Conservation (phyloP, 1,140 invertebrate species). For the Tachypleus tridentatus region DNA sequence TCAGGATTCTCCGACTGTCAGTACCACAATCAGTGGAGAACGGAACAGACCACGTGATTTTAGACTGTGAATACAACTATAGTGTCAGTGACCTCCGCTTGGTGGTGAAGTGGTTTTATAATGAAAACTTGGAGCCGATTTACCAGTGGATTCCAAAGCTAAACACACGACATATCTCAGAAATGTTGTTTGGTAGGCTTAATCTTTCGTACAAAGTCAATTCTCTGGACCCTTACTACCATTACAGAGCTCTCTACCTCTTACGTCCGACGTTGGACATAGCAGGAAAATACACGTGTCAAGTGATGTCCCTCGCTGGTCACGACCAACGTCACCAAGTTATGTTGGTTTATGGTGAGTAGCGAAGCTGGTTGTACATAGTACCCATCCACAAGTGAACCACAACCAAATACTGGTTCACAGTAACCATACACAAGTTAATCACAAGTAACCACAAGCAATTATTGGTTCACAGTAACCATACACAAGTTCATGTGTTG, state of each 20-base stretch:
- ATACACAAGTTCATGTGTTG: too few relatives aligned
- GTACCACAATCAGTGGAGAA: constrained; percentile 48
- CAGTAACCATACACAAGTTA: too few relatives aligned
- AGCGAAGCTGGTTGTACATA: too few relatives aligned
- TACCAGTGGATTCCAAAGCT: constrained; percentile 63
- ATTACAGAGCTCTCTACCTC: constrained; percentile 62
- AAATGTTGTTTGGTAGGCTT: constrained; percentile 49
- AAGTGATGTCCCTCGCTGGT: constrained; percentile 55
- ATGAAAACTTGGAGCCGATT: constrained; percentile 48
- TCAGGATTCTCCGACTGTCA: constrained; percentile 1
- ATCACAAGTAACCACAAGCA: too few relatives aligned
- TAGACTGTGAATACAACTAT: constrained; percentile 61
- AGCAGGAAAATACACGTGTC: constrained; percentile 60
- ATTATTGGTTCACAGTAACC: too few relatives aligned
- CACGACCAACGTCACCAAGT: constrained; percentile 50
- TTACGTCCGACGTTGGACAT: constrained; percentile 55
- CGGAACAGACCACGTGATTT: constrained; percentile 50
- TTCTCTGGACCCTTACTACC: constrained; percentile 43
- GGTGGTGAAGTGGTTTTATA: constrained; percentile 68
- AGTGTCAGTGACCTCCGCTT: constrained; percentile 39
- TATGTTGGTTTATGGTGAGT: constrained; percentile 53
- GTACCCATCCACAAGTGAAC: too few relatives aligned
- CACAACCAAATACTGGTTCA: too few relatives aligned
- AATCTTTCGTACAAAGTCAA: constrained; percentile 55
- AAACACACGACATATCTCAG: constrained; percentile 43